These are phyloP conservation scores for sheep (Ovis aries) DNA, from an alignment of 2,113 vertebrate species.

Conservation along the genomic window DNA sequence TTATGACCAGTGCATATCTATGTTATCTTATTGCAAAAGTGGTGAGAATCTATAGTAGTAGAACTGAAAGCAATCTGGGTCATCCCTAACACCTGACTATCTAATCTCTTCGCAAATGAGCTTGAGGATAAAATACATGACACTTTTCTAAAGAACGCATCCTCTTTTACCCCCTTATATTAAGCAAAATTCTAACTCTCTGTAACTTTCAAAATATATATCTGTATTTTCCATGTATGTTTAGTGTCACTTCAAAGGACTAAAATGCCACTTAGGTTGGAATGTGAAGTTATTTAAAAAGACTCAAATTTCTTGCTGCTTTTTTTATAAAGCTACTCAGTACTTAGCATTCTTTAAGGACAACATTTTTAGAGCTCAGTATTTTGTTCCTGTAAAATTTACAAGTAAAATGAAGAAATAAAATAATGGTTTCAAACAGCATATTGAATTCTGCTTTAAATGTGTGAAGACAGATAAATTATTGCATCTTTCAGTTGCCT, in stretches of 20 bases:
- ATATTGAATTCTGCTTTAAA: not conserved
- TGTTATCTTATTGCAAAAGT: not conserved
- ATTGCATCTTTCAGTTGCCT: not conserved
- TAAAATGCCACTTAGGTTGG: not conserved
- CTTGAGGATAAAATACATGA: not conserved
- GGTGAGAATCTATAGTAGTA: not conserved
- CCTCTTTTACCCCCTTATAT: not conserved
- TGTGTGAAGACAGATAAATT: not conserved
- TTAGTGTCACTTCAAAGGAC: not conserved
- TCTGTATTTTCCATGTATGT: not conserved
- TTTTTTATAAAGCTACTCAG: not conserved
- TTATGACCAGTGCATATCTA: not conserved
- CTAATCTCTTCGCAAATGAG: not conserved
- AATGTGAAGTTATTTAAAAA: conserved; percentile 23
- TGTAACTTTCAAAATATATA: not conserved
- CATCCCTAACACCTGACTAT: not conserved
- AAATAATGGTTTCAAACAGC: not conserved
- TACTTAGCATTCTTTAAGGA: conserved; percentile 42
- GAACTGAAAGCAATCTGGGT: not conserved
- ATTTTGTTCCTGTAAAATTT: conserved; percentile 12
- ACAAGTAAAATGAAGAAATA: not conserved
- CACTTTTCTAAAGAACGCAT: not conserved
- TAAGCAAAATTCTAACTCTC: not conserved
- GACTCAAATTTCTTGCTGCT: not conserved
- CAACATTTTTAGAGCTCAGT: conserved; percentile 31